Conservation (phyloP, 2,113 vertebrate genomes). For the Prolemur simus region DNA sequence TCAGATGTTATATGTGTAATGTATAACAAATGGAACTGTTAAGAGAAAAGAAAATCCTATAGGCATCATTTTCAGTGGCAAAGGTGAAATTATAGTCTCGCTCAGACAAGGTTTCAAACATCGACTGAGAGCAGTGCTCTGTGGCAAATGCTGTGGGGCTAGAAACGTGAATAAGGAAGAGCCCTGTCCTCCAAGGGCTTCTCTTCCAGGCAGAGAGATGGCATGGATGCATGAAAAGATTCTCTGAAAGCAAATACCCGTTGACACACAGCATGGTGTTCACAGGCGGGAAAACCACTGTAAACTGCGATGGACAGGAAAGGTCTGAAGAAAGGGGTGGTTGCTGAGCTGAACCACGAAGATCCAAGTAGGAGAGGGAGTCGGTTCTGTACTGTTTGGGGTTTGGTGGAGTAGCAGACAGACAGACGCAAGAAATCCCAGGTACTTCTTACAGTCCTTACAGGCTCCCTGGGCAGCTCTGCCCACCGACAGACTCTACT, state of each 20-base stretch:
- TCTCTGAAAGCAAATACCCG: background rate
- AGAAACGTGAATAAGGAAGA: background rate
- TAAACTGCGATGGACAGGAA: background rate
- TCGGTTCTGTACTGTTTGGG: background rate
- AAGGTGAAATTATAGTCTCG: conserved; percentile 7
- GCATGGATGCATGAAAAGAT: background rate
- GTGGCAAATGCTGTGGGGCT: background rate
- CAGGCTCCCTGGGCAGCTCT: background rate
- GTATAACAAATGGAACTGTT: conserved; percentile 24
- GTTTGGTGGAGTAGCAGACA: background rate
- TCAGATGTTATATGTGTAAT: background rate
- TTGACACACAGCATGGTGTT: background rate
- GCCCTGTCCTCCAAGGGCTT: background rate
- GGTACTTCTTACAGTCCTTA: background rate
- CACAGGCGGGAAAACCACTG: background rate
- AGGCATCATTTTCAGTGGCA: background rate
- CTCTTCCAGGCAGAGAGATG: background rate
- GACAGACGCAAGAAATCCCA: background rate
- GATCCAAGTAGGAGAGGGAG: background rate
- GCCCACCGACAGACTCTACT: conserved; percentile 27
- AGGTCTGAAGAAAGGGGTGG: background rate
- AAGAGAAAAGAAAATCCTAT: background rate
- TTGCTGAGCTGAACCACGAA: background rate
- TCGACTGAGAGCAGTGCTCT: background rate
- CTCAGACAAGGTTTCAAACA: background rate